A percentile compares a stretch with the other conserved stretches of the same genome.
phyloP scores from a whole-genome alignment of 2,888 invertebrate species.

The Heliconius charithonia region DNA sequence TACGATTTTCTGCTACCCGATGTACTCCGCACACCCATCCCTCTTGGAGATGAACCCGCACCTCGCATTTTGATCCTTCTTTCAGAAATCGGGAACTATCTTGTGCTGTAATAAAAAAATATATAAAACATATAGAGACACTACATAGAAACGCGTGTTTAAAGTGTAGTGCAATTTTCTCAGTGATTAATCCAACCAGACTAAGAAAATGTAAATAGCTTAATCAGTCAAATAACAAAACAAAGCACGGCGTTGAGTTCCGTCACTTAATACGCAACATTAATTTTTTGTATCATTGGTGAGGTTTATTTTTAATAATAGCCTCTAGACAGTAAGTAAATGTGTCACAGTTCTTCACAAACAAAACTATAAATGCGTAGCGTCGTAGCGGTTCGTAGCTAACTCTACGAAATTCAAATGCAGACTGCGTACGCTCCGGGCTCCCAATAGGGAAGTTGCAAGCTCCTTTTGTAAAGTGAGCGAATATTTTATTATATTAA shows the following conservation, averaged over 20 bases:
- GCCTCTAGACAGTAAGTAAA: neutral
- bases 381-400: conserved; percentile 36
- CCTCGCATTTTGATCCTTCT: conserved; percentile 48
- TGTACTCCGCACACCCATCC: conserved; percentile 68
- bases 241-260: neutral
- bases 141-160: no score
- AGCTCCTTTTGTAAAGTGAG: neutral
- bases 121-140: neutral
- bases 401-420: conserved; percentile 32
- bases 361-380: conserved; percentile 13
- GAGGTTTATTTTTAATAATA: no score
- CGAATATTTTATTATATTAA: neutral
- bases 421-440: conserved; percentile 10
- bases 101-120: conserved; percentile 23
- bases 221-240: neutral
- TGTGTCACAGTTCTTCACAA: neutral
- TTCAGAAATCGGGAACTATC: conserved; percentile 32
- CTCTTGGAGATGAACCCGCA: conserved; percentile 55
- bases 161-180: no score
- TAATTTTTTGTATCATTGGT: no score
- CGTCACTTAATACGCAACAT: no score
- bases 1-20: conserved; percentile 51
- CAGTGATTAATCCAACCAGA: no score
- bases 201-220: no score
- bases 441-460: conserved; percentile 5